Evolutionary conservation across 2,888 invertebrate genomes (phyloP).

Genomic region (Cactoblastis cactorum): DNA sequence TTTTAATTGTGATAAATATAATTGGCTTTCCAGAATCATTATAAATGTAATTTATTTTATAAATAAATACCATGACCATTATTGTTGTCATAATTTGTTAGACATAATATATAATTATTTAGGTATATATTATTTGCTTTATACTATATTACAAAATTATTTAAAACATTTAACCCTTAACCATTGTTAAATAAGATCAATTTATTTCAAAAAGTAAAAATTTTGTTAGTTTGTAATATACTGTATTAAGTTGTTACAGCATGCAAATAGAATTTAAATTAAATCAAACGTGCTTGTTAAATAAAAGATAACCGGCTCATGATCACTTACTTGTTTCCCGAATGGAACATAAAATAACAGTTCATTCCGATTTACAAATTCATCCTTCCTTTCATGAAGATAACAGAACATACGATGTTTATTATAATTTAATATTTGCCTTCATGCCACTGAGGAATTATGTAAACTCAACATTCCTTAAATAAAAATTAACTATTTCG

Average conservation of each 20-base stretch:
- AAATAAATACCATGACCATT: too few relatives aligned
- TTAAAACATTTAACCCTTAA: background rate
- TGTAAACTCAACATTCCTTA: background rate
- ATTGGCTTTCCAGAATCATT: background rate
- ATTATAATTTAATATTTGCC: background rate
- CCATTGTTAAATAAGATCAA: background rate
- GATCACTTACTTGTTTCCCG: constrained; percentile 59
- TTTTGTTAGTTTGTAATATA: constrained; percentile 1
- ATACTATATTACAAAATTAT: too few relatives aligned
- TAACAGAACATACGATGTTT: background rate
- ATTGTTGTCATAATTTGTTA: background rate
- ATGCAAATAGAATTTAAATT: constrained; percentile 40
- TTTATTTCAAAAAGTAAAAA: background rate
- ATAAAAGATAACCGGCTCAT: constrained; percentile 59
- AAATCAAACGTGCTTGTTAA: constrained; percentile 45
- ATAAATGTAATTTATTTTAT: background rate
- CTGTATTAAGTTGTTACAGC: background rate
- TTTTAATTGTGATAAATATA: background rate
- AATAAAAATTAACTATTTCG: too few relatives aligned
- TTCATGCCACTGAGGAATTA: constrained; percentile 3
- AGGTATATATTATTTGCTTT: too few relatives aligned
- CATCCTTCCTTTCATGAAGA: constrained; percentile 1
- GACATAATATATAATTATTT: too few relatives aligned
- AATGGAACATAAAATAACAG: background rate
- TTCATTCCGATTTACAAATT: background rate